Base-by-base conservation (phyloP, 2,888 invertebrate species). In the Pollenia griseotomentosa region DNA sequence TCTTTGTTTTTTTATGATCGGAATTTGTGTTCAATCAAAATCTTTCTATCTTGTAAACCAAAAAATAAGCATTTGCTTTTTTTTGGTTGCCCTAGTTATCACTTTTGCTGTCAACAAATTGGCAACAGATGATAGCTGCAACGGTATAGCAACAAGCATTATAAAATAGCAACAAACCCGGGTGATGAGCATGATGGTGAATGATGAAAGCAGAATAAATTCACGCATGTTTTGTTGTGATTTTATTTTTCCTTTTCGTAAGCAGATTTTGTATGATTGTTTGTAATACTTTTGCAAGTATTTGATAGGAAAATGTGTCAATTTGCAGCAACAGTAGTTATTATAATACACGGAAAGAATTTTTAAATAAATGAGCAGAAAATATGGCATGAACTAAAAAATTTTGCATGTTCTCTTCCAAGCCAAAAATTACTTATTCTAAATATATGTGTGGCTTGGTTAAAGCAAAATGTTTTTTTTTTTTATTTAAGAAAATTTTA, bases 281-380 rank as follows among this genome's bases (percentile, higher is more conserved):
- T 51, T 73, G 78, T 66, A 48, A 61, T 78, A 73, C 33, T 42
- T 78, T 66, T 73, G 55, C 71, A 65, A 78, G 78, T 79, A 74
- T 73, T 84, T 79, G 71, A 48, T 70, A 46, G 61, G 42, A 77
- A 87, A 81, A 87, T 87, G 83, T 87, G 81, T 81, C 87, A 81
- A 78, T 87, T 87, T 74, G 73, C 33, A 75, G 66, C 74, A 79
- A 66, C 68, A 71, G 71, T 63, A 61, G 73, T 66, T 87, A 84
- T 87, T 73, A 80, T 23, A 2, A 23, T 23, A 23, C 2, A 23
- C 23, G 23, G 23, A 23, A 23, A 23, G 2, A 23, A 23, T 2
- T 23, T 23, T 23, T 2, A 2, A 23, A 1, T 23, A 23, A 23
- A 23, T 23, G 2, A 23, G 2, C 2, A 2, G 2, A 23, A 23